phyloP scores from a whole-genome alignment of 2,888 invertebrate species.

The Leptopilina drosophilae region DNA sequence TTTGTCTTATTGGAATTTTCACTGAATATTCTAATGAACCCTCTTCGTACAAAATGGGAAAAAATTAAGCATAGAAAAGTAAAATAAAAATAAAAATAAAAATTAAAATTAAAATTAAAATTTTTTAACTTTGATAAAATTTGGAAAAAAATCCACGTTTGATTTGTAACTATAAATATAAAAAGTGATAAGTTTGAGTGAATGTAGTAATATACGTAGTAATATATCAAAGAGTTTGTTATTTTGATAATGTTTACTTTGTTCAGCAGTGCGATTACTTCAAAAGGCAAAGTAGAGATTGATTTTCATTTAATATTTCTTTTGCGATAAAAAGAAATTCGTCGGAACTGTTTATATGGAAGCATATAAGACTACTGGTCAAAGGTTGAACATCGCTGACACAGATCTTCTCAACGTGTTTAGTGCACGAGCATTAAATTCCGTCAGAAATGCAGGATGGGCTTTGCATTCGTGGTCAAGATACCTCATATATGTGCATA shows the following conservation, averaged over 20 bases:
- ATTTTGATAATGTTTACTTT: no score
- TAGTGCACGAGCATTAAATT: constrained; percentile 30
- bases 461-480: constrained; percentile 36
- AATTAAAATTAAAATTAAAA: no score
- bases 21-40: no score
- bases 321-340: constrained; percentile 13
- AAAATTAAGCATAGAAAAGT: no score
- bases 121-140: no score
- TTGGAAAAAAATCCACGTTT: no score
- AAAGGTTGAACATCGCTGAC: constrained; percentile 41
- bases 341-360: constrained; percentile 30
- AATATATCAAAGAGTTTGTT: no score
- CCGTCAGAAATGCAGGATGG: constrained; percentile 25
- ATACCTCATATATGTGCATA: constrained; percentile 11
- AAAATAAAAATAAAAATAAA: no score
- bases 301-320: constrained; percentile 35
- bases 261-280: neutral
- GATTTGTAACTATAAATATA: neutral
- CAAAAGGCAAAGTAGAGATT: constrained; percentile 16
- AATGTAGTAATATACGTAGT: no score
- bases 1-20: no score
- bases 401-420: constrained; percentile 37
- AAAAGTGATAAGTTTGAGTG: neutral
- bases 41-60: no score
- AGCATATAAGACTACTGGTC: constrained; percentile 14